phyloP scores from a whole-genome alignment of 2,113 vertebrate genomes.

The Ranitomeya imitator region DNA sequence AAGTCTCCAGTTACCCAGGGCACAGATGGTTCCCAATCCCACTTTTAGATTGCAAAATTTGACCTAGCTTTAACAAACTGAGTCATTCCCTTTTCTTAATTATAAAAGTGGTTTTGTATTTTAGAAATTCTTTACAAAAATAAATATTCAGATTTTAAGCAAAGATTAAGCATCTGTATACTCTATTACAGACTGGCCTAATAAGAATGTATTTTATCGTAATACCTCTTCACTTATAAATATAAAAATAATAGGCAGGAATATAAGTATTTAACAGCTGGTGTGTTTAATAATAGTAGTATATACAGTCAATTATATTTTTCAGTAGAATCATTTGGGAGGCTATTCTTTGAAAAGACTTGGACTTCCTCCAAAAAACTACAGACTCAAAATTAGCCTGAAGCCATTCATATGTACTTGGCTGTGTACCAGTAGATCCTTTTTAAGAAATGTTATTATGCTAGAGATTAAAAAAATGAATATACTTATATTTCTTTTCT shows the following conservation, averaged over 20 bases:
- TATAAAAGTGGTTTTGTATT: neutral
- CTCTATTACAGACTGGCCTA: neutral
- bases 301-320: slow-evolving; percentile 47
- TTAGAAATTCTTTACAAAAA: neutral
- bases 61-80: neutral
- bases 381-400: slow-evolving; percentile 29
- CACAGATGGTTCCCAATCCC: too few species aligned
- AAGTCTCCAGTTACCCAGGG: too few species aligned
- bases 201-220: neutral
- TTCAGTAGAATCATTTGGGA: slow-evolving; percentile 37
- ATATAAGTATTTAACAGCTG: slow-evolving; percentile 32
- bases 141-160: neutral
- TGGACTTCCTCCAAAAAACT: slow-evolving; percentile 21
- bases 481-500: neutral
- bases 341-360: slow-evolving; percentile 19
- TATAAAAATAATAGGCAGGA: slow-evolving; percentile 6
- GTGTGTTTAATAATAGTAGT: slow-evolving; percentile 19
- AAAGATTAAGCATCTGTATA: neutral
- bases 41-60: neutral
- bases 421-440: slow-evolving; percentile 3
- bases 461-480: slow-evolving; percentile 22
- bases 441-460: neutral
- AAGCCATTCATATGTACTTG: slow-evolving; percentile 38
- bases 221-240: neutral
- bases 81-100: neutral